Conservation (phyloP, 2,113 vertebrate species). For the Pholis gunnellus region DNA sequence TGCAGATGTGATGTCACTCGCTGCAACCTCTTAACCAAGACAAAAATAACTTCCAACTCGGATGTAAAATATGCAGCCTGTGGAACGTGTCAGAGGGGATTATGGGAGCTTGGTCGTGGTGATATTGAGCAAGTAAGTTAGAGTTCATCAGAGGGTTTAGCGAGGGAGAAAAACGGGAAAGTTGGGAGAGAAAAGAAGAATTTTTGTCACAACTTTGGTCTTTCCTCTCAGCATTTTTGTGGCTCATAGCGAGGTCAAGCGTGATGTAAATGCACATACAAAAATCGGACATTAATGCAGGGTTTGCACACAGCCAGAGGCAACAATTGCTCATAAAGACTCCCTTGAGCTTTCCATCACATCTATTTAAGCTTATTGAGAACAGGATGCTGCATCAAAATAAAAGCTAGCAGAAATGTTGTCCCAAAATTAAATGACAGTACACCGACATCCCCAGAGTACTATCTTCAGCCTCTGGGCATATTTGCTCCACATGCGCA, state of each 20-base stretch:
- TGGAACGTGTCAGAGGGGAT: slow-evolving; percentile 57
- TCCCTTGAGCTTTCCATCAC: slow-evolving; percentile 30
- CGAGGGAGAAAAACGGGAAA: not conserved
- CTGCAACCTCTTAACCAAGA: slow-evolving; percentile 59
- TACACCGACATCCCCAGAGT: slow-evolving; percentile 31
- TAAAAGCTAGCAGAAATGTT: slow-evolving; percentile 39
- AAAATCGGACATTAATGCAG: slow-evolving; percentile 19
- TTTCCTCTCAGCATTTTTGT: slow-evolving; percentile 20
- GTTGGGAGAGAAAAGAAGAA: not conserved
- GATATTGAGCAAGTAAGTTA: slow-evolving; percentile 44
- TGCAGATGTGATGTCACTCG: slow-evolving; percentile 59
- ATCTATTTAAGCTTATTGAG: slow-evolving; percentile 29
- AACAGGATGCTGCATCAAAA: slow-evolving; percentile 14
- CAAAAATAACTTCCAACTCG: slow-evolving; percentile 51
- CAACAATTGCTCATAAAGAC: slow-evolving; percentile 22
- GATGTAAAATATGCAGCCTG: slow-evolving; percentile 37
- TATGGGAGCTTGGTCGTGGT: slow-evolving; percentile 35
- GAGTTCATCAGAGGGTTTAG: slow-evolving; percentile 36
- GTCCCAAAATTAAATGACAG: slow-evolving; percentile 29
- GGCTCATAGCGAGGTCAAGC: slow-evolving; percentile 12
- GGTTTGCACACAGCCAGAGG: slow-evolving; percentile 36
- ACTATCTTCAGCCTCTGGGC: slow-evolving; percentile 18
- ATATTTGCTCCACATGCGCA: slow-evolving; percentile 28
- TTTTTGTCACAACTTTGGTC: slow-evolving; percentile 3
- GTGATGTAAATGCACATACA: slow-evolving; percentile 23